Evolutionary conservation across 2,888 invertebrate species (phyloP), one percentile per base, ranked within the genome.

Genomic region (Scaptomyza cyrtandrae): DNA sequence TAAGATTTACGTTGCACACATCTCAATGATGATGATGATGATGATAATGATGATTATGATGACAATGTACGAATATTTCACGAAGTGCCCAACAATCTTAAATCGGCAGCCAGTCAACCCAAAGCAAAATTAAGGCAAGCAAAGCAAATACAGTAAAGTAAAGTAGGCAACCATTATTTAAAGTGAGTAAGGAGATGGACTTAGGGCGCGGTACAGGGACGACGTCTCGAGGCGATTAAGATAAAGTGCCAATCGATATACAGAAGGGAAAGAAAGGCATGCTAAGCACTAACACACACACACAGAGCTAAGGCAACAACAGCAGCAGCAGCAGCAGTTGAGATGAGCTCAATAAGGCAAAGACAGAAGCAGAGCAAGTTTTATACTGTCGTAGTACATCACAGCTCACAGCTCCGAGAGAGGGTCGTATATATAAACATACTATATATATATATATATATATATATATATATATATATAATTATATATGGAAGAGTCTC

Each of bases 181-280:
- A 86, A 76, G 85, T 64, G 80, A 80, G 37, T 45, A 45, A 52
- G 61, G 44, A 60, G 75, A 64, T 59, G 84, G 67, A 69, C 62
- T 71, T 73, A 73, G 73, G 64, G 71, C 66, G 75, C 55, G 63
- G 60, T 59, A 58, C 61, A 69, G 69, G 65, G 55, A 74, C 69
- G 75, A 77, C 77, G 78, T 86, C 85, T 85, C 78, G 74, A 84
- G 81, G 81, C 88, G 85, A 86, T 86, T 86, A 86, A 86, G 85
- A 86, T 86, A 86, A 86, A 86, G 85, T 86, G 86, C 85, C 85
- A 86, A 86, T 86, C 85, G 85, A 86, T 86, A 86, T 88, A 83
- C 33, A 50, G 16, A n/a, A 88, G 81, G 88, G 81, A 86, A 86
- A 88, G 88, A 88, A 86, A 78, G 78, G 76, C 74, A 54, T 24